Evolutionary conservation across 2,888 invertebrate species (phyloP).

Genomic region (Orthosia gothica): DNA sequence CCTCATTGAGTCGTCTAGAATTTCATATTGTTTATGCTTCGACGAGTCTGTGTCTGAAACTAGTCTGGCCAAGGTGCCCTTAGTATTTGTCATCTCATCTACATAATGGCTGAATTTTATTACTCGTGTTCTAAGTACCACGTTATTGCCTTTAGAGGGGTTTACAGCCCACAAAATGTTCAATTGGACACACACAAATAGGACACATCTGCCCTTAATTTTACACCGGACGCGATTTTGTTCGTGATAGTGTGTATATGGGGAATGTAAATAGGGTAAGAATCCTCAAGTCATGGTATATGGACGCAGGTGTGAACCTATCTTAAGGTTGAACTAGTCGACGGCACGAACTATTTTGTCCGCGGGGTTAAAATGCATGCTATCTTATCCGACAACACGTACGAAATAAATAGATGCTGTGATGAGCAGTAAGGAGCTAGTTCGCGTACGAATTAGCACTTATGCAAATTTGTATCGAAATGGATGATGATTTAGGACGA

Average conservation of each 20-base stretch:
- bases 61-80: constrained; percentile 32
- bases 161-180: constrained; percentile 53
- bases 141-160: constrained; percentile 28
- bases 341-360: no score
- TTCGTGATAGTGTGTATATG: no score
- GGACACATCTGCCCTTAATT: constrained; percentile 57
- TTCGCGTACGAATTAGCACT: no score
- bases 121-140: constrained; percentile 53
- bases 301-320: constrained; percentile 52
- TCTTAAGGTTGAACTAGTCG: no score
- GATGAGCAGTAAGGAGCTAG: no score
- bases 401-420: no score
- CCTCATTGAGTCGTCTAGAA: background rate
- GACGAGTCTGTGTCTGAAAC: constrained; percentile 5
- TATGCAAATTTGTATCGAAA: no score
- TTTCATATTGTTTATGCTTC: constrained; percentile 14
- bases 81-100: constrained; percentile 55
- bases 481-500: no score
- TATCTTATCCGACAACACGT: no score
- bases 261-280: constrained; percentile 46
- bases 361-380: no score
- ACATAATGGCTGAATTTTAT: constrained; percentile 56
- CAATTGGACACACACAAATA: constrained; percentile 49
- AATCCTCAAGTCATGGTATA: constrained; percentile 47
- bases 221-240: constrained; percentile 16